These are phyloP conservation scores for Numida meleagris DNA, from an alignment of 2,113 vertebrate species.

Conservation along the genomic window DNA sequence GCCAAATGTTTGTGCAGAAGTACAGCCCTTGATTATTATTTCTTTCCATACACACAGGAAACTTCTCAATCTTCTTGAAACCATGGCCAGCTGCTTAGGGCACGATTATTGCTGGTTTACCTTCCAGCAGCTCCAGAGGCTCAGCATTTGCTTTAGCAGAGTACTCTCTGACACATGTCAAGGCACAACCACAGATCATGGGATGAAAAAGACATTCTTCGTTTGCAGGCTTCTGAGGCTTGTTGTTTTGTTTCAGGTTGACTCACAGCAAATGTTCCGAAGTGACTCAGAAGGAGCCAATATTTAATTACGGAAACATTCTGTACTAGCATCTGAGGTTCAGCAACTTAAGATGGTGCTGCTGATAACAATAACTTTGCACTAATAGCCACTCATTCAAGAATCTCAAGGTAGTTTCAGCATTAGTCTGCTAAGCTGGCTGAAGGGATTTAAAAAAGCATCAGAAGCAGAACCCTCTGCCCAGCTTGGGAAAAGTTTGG, in stretches of 20 bases:
- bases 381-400: not conserved
- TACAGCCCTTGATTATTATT: not conserved
- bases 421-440: not conserved
- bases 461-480: not conserved
- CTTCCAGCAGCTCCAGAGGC: not conserved
- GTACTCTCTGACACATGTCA: not conserved
- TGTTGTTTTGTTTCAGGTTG: conserved; percentile 26
- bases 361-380: not conserved
- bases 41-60: rapidly evolving
- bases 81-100: not conserved
- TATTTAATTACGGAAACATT: conserved; percentile 14
- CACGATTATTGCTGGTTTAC: not conserved
- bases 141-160: not conserved
- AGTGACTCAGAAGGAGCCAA: not conserved
- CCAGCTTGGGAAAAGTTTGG: not conserved
- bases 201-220: conserved; percentile 6
- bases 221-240: not conserved
- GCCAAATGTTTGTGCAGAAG: not conserved
- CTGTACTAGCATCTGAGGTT: conserved; percentile 19
- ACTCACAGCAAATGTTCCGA: conserved; percentile 51
- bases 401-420: not conserved
- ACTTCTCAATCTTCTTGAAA: not conserved
- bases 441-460: not conserved
- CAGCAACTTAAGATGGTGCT: not conserved
- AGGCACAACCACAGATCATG: not conserved